Evolutionary conservation across 2,113 vertebrate genomes (phyloP), one percentile per base, ranked within the genome.

Genomic region (Podilymbus podiceps): DNA sequence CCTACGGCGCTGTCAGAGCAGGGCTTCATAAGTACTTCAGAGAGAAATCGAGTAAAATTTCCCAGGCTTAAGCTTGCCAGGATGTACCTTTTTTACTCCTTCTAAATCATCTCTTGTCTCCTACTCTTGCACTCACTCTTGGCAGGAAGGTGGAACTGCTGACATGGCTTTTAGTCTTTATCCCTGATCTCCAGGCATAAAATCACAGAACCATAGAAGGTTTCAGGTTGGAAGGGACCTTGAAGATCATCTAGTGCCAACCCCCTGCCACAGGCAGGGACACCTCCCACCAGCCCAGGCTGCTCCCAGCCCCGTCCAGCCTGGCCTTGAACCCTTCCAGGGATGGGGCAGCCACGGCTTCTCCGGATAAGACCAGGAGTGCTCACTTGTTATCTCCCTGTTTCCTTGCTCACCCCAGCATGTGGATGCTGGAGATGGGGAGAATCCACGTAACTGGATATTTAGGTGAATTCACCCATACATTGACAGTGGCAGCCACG

Each of bases 401-500:
- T 72, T 60, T 87, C 23, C 33, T 71, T 59, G 20, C 38, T 80
- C 35, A 22, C 42, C 11, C 4, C 25, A 33, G 28, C 17, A 11
- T 19, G 8, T 42, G 63, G 44, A 5, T 59, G 59, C 58, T 82
- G 58, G 76, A 80, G 30, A 25, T 9, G 38, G 31, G 38, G 49
- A 56, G 27, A 49, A 63, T 12, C 60, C 19, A 8, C 2, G 1
- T 21, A 21, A 44, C 28, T 58, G 2, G 1, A 3, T n/a, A 9
- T 38, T 33, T 17, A 22, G 44, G 19, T 52, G 33, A 31, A 23
- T 27, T 71, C 20, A 38, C 42, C 30, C 28, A 15, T 13, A 21
- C 23, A 9, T 3, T 31, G 56, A 6, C 0, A 4, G 11, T 44
- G 33, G 44, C 33, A 2, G 3, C 21, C n/a, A 11, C 56, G 28